Base-by-base conservation (phyloP, 2,797 vertebrate genomes). In the Semotilus atromaculatus region DNA sequence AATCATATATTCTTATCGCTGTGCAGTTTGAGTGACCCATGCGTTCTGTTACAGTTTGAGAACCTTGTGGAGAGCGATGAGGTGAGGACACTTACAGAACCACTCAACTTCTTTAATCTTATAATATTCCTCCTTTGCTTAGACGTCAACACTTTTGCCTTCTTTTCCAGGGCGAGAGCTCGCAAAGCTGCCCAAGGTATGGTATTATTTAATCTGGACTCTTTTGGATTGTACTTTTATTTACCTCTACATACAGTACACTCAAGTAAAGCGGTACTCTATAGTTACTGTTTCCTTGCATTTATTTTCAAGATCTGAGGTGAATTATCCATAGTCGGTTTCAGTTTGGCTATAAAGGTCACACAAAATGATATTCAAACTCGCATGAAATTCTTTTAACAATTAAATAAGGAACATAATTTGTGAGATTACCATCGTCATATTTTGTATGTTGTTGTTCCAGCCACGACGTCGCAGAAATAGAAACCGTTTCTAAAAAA, bases 1-100 rank as follows among this genome's bases (percentile, higher is more conserved):
- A 8, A 36, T 31, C 10, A 31, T 7, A 38, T 26, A 38, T 5
- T 21, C 7, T 74, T 5, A 31, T 67, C 3, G 1, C 23, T 51
- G 34, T 40, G 16, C 45, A 55, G 29, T 55, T 58, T 48, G 4
- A 48, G 9, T 85, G 31, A 76, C 16, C 29, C 72, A 68, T 64
- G 38, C 85, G 68, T 91, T 92, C 70, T 85, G 92, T 93, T 95
- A 38, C 96, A 99, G 98, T 99, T 99, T 97, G 98, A 99, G 91
- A 99, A 99, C 90, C 94, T 99, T 43, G 98, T 99, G 74, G 98
- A 99, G 92, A 99, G 98, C 14, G 98, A 99, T 93, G 98, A 99
- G 94, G 98, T 99, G 91, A 94, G 97, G 88, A 23, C 21, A 81
- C 18, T 48, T 53, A 19, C 21, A 72, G 2, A 80, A 83, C 66